Evolutionary conservation across 1,140 invertebrate genomes (phyloP).

Genomic region (Drosophila suzukii): DNA sequence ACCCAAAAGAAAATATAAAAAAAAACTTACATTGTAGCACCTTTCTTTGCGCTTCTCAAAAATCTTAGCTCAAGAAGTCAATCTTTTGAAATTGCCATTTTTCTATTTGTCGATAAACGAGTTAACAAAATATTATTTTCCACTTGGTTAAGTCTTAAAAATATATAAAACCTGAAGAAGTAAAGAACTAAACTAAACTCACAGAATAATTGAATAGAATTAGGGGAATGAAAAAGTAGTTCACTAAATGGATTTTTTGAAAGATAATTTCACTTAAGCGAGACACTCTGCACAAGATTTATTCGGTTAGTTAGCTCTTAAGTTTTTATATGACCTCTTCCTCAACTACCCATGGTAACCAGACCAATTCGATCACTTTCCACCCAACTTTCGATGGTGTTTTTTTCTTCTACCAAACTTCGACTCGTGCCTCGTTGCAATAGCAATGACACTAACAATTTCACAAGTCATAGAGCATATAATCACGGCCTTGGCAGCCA

Average conservation of each 20-base stretch:
- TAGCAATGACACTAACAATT: slow-evolving; percentile 77
- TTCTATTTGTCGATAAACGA: too few relatives aligned
- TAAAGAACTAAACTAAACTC: background rate
- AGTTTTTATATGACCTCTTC: slow-evolving; percentile 12
- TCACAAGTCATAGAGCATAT: slow-evolving; percentile 79
- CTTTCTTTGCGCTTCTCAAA: background rate
- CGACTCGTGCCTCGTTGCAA: slow-evolving; percentile 61
- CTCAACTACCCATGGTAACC: slow-evolving; percentile 10
- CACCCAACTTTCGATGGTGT: slow-evolving; percentile 37
- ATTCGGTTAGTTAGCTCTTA: slow-evolving; percentile 14
- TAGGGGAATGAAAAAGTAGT: slow-evolving; percentile 15
- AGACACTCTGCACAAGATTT: slow-evolving; percentile 21
- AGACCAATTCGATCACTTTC: slow-evolving; percentile 42
- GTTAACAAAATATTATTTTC: too few relatives aligned
- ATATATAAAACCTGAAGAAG: background rate
- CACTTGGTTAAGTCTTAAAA: background rate
- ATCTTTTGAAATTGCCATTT: too few relatives aligned
- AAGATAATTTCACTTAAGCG: slow-evolving; percentile 27
- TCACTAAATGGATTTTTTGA: slow-evolving; percentile 6
- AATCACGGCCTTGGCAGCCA: slow-evolving; percentile 55
- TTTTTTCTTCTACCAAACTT: slow-evolving; percentile 38
- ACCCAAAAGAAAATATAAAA: too few relatives aligned
- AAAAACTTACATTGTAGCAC: background rate
- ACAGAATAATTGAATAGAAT: slow-evolving; percentile 17
- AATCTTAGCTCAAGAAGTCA: background rate